A percentile compares a stretch with the other conserved stretches of the same genome.
These are phyloP conservation scores for Trilocha varians DNA, from an alignment of 2,888 invertebrate genomes.

Conservation along the genomic window DNA sequence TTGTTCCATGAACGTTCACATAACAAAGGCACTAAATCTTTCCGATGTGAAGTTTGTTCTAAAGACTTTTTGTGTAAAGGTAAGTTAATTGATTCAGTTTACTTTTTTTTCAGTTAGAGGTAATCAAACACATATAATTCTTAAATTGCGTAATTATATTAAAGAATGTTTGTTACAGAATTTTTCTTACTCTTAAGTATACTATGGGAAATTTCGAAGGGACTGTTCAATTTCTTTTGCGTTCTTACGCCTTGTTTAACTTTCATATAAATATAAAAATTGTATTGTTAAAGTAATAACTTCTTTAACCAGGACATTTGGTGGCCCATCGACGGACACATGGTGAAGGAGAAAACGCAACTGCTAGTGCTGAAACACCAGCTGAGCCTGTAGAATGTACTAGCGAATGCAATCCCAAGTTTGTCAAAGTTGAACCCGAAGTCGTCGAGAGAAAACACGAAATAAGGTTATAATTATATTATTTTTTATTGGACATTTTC, in stretches of 20 bases:
- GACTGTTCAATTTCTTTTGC: too few species aligned
- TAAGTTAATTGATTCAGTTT: too few species aligned
- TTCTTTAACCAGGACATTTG: slow-evolving; percentile 72
- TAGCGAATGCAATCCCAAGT: slow-evolving; percentile 43
- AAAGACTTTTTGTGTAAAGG: slow-evolving; percentile 93
- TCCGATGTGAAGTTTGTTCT: slow-evolving; percentile 86
- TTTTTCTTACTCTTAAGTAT: too few species aligned
- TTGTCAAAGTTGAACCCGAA: slow-evolving; percentile 41
- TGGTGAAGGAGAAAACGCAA: slow-evolving; percentile 59
- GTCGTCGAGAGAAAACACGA: slow-evolving; percentile 44
- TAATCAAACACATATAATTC: too few species aligned
- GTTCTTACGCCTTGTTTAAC: too few species aligned
- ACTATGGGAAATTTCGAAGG: too few species aligned
- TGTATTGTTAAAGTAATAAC: too few species aligned
- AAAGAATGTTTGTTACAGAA: too few species aligned
- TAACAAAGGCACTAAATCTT: slow-evolving; percentile 81
- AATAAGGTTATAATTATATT: slow-evolving; percentile 28
- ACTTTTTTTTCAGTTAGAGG: too few species aligned
- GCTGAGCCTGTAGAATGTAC: slow-evolving; percentile 39
- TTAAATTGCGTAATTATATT: too few species aligned
- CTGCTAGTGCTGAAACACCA: slow-evolving; percentile 35
- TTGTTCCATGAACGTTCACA: slow-evolving; percentile 91
- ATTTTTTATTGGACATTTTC: slow-evolving; percentile 1
- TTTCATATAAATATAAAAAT: too few species aligned
- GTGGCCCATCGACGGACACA: slow-evolving; percentile 88